Evolutionary conservation across 2,888 invertebrate genomes (phyloP).

Genomic region (Bombyx huttoni): DNA sequence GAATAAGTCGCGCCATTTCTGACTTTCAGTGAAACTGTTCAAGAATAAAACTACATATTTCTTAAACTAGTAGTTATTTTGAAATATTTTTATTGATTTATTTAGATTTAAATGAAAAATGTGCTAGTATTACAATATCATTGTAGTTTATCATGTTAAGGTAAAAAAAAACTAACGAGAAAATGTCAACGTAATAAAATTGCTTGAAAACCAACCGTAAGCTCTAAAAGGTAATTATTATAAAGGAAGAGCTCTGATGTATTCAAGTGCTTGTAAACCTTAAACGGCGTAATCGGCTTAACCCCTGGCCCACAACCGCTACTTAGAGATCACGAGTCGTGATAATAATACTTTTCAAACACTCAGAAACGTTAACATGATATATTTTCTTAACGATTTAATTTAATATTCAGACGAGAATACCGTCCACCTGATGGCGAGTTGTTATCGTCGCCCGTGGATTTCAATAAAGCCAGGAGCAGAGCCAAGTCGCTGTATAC

Average conservation of each 20-base stretch:
- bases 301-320: background rate
- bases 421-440: too few relatives aligned
- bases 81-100: too few relatives aligned
- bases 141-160: too few relatives aligned
- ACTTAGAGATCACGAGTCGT: background rate
- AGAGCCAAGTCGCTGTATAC: too few relatives aligned
- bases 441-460: too few relatives aligned
- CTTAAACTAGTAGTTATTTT: background rate
- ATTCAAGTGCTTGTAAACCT: background rate
- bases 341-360: too few relatives aligned
- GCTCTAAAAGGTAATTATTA: background rate
- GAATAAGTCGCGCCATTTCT: constrained; percentile 18
- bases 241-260: background rate
- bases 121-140: too few relatives aligned
- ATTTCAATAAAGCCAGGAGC: too few relatives aligned
- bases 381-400: too few relatives aligned
- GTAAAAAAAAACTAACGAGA: background rate
- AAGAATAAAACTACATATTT: constrained; percentile 1
- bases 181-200: background rate
- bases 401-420: too few relatives aligned
- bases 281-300: background rate
- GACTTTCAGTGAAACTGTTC: constrained; percentile 13
- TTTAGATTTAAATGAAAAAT: too few relatives aligned
- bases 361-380: too few relatives aligned
- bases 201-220: background rate